These are phyloP conservation scores for Lacanobia oleracea DNA, from an alignment of 2,888 invertebrate genomes.

Conservation along the genomic window DNA sequence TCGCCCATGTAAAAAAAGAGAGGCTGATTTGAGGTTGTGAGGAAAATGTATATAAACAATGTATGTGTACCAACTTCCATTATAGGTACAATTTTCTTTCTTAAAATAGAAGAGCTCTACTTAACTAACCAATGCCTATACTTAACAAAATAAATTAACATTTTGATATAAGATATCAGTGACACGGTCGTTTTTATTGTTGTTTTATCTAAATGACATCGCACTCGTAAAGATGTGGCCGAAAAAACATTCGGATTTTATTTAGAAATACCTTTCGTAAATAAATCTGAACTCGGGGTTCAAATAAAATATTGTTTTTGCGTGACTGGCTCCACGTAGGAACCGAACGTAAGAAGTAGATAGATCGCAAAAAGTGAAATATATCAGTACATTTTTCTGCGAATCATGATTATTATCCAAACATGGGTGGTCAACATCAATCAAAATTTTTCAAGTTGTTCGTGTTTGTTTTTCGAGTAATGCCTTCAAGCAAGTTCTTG, in stretches of 20 bases:
- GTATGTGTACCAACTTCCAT: too few relatives aligned
- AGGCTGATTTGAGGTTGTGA: too few relatives aligned
- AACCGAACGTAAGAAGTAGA: conserved; percentile 1
- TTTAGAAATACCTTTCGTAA: background rate
- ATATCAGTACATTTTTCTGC: conserved; percentile 5
- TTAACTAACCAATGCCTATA: too few relatives aligned
- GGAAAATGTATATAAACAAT: too few relatives aligned
- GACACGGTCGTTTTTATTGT: conserved; percentile 19
- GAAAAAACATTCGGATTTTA: conserved; percentile 1
- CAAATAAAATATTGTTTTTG: conserved; percentile 33
- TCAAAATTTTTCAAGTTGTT: conserved; percentile 25
- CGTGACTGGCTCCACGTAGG: conserved; percentile 2
- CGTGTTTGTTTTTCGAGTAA: conserved; percentile 20
- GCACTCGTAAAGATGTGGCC: conserved; percentile 17
- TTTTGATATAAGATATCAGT: conserved; percentile 8
- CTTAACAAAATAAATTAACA: conserved; percentile 15
- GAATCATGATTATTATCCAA: conserved; percentile 21
- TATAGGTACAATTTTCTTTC: background rate
- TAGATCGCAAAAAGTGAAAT: conserved; percentile 1
- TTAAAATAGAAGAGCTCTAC: background rate
- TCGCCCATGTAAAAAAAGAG: too few relatives aligned
- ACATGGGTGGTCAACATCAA: conserved; percentile 12
- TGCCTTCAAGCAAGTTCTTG: background rate
- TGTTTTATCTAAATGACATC: conserved; percentile 33
- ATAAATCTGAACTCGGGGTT: background rate